Evolutionary conservation across 2,797 vertebrate species (phyloP).

Genomic region (Protonibea diacanthus): DNA sequence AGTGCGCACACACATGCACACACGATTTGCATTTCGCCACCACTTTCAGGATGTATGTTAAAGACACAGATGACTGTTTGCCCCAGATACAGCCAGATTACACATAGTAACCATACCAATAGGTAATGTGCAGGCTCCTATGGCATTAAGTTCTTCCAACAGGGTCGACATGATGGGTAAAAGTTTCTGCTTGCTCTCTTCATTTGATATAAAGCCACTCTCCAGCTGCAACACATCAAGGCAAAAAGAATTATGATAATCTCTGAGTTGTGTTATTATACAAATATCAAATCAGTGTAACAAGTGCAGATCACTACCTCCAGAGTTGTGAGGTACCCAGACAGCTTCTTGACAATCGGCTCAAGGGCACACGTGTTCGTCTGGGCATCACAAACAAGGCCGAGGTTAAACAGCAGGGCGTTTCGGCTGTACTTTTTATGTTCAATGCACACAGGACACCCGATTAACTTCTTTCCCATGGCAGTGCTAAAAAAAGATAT

Average conservation of each 20-base stretch:
- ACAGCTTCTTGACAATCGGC: constrained; percentile 97
- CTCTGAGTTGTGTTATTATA: not conserved
- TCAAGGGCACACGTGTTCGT: constrained; percentile 96
- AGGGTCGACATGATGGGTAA: constrained; percentile 97
- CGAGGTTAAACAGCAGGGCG: constrained; percentile 97
- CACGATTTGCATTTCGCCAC: not conserved
- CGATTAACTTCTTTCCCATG: constrained; percentile 98
- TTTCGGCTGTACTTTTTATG: constrained; percentile 99
- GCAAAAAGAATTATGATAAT: not conserved
- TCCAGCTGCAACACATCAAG: constrained; percentile 88
- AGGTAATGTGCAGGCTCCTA: constrained; percentile 94
- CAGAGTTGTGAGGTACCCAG: constrained; percentile 96
- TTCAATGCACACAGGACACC: constrained; percentile 98
- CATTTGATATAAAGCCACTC: constrained; percentile 96
- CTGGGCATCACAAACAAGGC: constrained; percentile 94
- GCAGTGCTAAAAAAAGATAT: constrained; percentile 87
- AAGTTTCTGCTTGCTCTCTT: constrained; percentile 98
- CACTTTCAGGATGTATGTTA: not conserved
- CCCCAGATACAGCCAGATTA: not conserved
- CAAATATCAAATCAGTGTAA: not conserved
- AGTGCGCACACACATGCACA: not conserved
- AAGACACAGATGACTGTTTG: not conserved
- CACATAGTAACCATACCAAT: constrained; percentile 85
- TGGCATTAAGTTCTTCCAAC: constrained; percentile 95
- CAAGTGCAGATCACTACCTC: constrained; percentile 85